phyloP scores from a whole-genome alignment of 1,140 invertebrate genomes.

The Cydia amplana region DNA sequence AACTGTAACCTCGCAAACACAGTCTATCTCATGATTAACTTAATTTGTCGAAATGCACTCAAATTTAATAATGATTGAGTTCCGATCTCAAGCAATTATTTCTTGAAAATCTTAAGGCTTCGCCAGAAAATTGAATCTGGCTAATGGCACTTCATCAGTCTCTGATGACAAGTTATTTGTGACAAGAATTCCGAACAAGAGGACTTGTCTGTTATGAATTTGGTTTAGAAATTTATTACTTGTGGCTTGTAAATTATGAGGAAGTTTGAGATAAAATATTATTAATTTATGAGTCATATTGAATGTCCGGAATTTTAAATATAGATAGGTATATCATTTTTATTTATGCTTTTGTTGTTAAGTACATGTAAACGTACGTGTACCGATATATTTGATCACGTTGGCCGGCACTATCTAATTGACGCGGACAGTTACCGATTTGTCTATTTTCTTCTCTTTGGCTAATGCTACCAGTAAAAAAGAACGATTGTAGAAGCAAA shows the following conservation, averaged over 20 bases:
- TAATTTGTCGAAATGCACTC: slow-evolving; percentile 18
- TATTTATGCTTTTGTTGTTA: too few relatives aligned
- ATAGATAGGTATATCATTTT: background rate
- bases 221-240: background rate
- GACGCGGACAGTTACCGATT: too few relatives aligned
- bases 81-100: slow-evolving; percentile 26
- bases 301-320: background rate
- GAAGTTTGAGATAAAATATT: background rate
- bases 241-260: background rate
- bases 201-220: background rate
- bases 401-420: too few relatives aligned
- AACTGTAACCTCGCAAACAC: background rate
- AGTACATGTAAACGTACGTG: too few relatives aligned
- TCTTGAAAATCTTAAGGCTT: background rate
- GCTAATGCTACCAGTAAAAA: too few relatives aligned
- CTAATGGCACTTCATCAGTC: slow-evolving; percentile 8
- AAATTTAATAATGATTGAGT: slow-evolving; percentile 23
- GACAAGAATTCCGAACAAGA: slow-evolving; percentile 3
- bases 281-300: background rate
- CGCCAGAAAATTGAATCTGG: slow-evolving; percentile 14
- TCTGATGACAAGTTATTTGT: background rate
- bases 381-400: too few relatives aligned
- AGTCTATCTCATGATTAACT: background rate
- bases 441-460: too few relatives aligned
- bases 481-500: too few relatives aligned